Evolutionary conservation across 2,113 vertebrate species (phyloP).

Genomic region (Elaphurus davidianus): DNA sequence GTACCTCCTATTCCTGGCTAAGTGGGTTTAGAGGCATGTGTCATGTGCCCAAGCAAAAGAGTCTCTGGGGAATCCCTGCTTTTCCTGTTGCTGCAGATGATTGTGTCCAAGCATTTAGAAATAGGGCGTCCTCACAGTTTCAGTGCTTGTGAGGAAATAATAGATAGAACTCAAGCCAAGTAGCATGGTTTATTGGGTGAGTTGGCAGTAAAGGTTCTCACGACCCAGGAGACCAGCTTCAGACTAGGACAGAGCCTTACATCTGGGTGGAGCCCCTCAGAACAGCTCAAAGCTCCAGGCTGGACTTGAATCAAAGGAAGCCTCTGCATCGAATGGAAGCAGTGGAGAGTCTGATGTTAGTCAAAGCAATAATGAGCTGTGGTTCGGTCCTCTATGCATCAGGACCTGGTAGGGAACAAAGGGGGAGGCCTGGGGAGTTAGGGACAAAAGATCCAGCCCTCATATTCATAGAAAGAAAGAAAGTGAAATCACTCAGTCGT

Average conservation of each 20-base stretch:
- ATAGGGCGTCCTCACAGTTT: neutral
- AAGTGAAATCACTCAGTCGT: too few species aligned
- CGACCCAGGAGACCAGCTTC: neutral
- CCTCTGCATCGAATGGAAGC: neutral
- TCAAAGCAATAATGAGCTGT: neutral
- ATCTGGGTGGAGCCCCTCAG: neutral
- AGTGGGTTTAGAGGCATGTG: neutral
- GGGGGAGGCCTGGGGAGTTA: too few species aligned
- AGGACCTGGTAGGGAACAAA: neutral
- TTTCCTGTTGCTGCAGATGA: neutral
- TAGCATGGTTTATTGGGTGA: neutral
- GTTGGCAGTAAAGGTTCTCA: neutral
- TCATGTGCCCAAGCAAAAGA: neutral
- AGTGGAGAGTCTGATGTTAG: neutral
- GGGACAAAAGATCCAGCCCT: neutral
- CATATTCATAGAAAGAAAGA: neutral
- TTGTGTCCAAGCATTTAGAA: neutral
- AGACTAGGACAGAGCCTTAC: neutral
- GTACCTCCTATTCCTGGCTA: neutral
- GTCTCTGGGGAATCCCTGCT: neutral
- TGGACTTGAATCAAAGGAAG: neutral
- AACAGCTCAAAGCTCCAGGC: neutral
- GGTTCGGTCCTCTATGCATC: neutral
- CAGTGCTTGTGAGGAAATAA: neutral
- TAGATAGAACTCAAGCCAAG: neutral